phyloP scores from a whole-genome alignment of 2,888 invertebrate species.

The Cataglyphis cursor region DNA sequence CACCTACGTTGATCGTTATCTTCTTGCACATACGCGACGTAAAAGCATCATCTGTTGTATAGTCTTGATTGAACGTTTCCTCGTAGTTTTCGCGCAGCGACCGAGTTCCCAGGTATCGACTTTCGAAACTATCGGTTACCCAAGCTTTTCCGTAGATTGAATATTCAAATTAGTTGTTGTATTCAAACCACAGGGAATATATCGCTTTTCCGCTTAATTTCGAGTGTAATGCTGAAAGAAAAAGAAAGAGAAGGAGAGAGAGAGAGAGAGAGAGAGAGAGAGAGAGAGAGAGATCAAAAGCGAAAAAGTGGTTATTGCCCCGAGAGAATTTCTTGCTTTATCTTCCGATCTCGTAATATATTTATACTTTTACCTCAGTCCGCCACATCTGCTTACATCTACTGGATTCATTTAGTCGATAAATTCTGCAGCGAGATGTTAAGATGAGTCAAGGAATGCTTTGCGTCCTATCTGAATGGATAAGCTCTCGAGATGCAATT shows the following conservation, averaged over 20 bases:
- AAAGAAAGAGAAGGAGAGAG: not conserved
- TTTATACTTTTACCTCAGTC: not conserved
- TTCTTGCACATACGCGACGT: constrained; percentile 24
- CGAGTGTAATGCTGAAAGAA: constrained; percentile 17
- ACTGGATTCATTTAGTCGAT: constrained; percentile 18
- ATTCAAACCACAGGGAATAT: constrained; percentile 35
- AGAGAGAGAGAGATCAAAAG: constrained; percentile 8
- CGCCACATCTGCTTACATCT: constrained; percentile 12
- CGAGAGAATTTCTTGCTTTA: constrained; percentile 18
- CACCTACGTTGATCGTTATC: constrained; percentile 14
- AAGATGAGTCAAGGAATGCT: constrained; percentile 36
- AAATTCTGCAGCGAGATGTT: constrained; percentile 31
- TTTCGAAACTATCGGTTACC: constrained; percentile 56
- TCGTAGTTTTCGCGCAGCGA: constrained; percentile 43
- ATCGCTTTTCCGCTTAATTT: constrained; percentile 43
- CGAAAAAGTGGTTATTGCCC: constrained; percentile 1
- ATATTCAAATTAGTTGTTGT: constrained; percentile 56
- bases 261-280: too few relatives aligned
- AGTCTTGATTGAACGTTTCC: constrained; percentile 52
- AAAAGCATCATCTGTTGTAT: constrained; percentile 35
- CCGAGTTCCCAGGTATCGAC: constrained; percentile 50
- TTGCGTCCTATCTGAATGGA: constrained; percentile 26
- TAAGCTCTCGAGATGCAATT: constrained; percentile 38
- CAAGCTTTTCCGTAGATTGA: constrained; percentile 56
- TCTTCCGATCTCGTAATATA: constrained; percentile 8